Conservation (phyloP, 2,113 vertebrate species). For the Bubo blakistoni region DNA sequence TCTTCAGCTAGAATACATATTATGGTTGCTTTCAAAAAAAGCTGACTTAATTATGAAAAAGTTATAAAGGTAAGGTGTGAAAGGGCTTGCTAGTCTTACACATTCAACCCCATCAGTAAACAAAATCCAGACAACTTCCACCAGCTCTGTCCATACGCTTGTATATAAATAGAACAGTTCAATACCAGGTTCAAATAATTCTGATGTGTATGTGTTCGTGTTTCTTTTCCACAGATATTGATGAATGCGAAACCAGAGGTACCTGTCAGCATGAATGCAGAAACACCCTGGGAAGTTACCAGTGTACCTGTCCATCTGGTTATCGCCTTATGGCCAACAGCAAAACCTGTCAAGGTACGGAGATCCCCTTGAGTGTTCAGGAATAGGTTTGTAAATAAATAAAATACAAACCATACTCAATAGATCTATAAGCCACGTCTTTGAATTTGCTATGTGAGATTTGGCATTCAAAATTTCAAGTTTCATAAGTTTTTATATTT, state of each 20-base stretch:
- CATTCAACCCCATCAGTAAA: not conserved
- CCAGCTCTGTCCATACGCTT: not conserved
- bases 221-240: conserved; percentile 82
- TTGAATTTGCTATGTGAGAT: not conserved
- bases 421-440: not conserved
- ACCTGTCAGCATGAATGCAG: conserved; percentile 92
- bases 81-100: not conserved
- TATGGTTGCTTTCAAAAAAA: not conserved
- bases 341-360: conserved; percentile 92
- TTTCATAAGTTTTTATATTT: not conserved
- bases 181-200: not conserved
- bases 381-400: not conserved
- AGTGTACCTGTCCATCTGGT: conserved; percentile 87
- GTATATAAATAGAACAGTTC: not conserved
- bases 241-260: conserved; percentile 91
- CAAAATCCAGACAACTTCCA: not conserved
- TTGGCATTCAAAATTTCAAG: not conserved
- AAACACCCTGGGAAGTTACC: conserved; percentile 90
- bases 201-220: not conserved
- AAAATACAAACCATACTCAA: not conserved
- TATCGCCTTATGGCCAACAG: conserved; percentile 89
- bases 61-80: not conserved
- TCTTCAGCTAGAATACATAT: not conserved
- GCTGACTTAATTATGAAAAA: not conserved
- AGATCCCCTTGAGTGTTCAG: not conserved